Evolutionary conservation across 2,888 invertebrate genomes (phyloP), one percentile per base, ranked within the genome.

Genomic region (Syrphus vitripennis): DNA sequence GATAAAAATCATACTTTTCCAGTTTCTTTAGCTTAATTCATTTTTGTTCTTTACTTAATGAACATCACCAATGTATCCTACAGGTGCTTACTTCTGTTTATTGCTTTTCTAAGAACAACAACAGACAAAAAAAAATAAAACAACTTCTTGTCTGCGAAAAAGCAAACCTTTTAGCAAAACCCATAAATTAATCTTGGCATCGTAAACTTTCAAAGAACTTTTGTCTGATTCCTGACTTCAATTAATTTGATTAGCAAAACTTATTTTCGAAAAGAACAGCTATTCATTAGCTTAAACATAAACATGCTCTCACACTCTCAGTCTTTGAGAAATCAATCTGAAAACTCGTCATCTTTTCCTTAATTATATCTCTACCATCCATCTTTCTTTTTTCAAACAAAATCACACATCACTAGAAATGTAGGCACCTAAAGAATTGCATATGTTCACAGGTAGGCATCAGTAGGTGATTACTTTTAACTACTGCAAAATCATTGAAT

Each of bases 291-390:
- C 45, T 31, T 45, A 45, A 31, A 48, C 40, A 40, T n/a, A 26
- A 3, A 9, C 24, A 29, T 21, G 14, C 24, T 50, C 50, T 24
- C 4, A 10, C 6, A 37, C 34, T 5, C 4, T 4, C n/a, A 26
- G 29, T 4, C 55, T 29, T 55, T 16, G 9, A n/a, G 26, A 61
- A 79, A 71, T 79, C 55, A 50, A 67, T 74, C 42, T 53, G 24
- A 21, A 50, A 53, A 31, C 26, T 61, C 63, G n/a, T 65, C 40
- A 63, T 55, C 42, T 77, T 50, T 14, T 48, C 70, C 57, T 77
- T 82, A 82, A 82, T 82, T 71, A 77, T 26, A 26, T 42, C 61
- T 61, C 16, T 16, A 9, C n/a, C 29, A 14, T 72, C 7, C 24
- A 16, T 12, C 12, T 3, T 48, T 31, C 14, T n/a, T 45, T 34